phyloP scores from a whole-genome alignment of 2,113 vertebrate genomes.

The Sinocyclocheilus anshuiensis region DNA sequence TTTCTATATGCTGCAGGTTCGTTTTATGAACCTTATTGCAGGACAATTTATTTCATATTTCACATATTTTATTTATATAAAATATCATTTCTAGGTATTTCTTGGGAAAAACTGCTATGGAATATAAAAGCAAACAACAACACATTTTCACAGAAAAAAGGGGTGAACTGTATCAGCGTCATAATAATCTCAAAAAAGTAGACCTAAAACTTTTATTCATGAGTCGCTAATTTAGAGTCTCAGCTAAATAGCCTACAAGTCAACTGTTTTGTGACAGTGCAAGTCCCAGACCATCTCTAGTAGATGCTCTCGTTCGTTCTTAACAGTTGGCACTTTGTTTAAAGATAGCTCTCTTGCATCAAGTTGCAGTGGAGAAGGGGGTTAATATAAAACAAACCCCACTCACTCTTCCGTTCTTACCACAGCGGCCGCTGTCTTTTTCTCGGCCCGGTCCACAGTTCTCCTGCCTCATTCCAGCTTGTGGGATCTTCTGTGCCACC shows the following conservation, averaged over 20 bases:
- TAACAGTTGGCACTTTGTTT: not conserved
- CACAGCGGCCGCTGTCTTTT: slow-evolving; percentile 86
- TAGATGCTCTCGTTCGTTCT: not conserved
- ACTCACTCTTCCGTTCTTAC: slow-evolving; percentile 77
- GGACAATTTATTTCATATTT: not conserved
- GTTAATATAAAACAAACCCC: not conserved
- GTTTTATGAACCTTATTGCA: not conserved
- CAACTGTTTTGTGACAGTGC: not conserved
- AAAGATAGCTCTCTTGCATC: not conserved
- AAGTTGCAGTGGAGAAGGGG: not conserved
- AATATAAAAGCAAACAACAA: not conserved
- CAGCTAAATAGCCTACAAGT: not conserved
- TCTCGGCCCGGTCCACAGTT: slow-evolving; percentile 86
- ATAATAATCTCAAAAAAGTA: not conserved
- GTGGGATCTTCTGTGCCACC: slow-evolving; percentile 87
- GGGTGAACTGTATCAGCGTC: not conserved
- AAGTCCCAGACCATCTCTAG: not conserved
- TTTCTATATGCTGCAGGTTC: not conserved
- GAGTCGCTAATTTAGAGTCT: not conserved
- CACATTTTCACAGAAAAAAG: not conserved
- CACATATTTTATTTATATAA: not conserved
- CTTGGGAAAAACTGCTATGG: not conserved
- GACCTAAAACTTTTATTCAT: not conserved
- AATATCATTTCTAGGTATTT: not conserved
- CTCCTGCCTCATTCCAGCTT: slow-evolving; percentile 72